Evolutionary conservation across 2,888 invertebrate genomes (phyloP).

Genomic region (Empis stercorea): DNA sequence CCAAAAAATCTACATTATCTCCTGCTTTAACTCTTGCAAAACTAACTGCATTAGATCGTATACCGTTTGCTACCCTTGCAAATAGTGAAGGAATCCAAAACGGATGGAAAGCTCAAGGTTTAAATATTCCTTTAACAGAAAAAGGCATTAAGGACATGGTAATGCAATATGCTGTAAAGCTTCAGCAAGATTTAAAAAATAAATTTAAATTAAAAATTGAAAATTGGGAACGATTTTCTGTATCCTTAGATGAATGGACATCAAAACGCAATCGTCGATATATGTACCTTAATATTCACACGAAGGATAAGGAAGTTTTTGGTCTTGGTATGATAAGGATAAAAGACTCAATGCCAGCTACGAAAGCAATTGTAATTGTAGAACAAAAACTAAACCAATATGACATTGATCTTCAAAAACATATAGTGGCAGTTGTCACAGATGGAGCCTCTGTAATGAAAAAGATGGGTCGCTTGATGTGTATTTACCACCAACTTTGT

Average conservation of each 20-base stretch:
- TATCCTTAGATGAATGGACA: too few relatives aligned
- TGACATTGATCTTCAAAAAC: constrained; percentile 5
- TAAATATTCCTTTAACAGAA: too few relatives aligned
- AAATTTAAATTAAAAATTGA: too few relatives aligned
- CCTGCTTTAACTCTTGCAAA: neutral
- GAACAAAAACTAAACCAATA: constrained; percentile 9
- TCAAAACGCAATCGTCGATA: too few relatives aligned
- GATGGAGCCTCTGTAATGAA: constrained; percentile 9
- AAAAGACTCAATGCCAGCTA: neutral
- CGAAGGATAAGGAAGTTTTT: neutral
- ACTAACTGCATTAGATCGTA: neutral
- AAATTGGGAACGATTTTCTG: neutral
- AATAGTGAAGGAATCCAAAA: too few relatives aligned
- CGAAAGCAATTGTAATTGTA: neutral
- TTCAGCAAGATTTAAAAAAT: too few relatives aligned
- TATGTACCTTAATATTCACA: too few relatives aligned
- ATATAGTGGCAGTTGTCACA: constrained; percentile 13
- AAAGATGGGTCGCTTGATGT: neutral
- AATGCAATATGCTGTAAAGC: too few relatives aligned
- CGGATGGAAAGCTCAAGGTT: too few relatives aligned
- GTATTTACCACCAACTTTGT: constrained; percentile 12
- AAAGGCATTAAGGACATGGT: too few relatives aligned
- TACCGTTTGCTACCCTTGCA: too few relatives aligned
- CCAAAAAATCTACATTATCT: neutral
- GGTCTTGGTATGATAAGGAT: neutral